Base-by-base conservation (phyloP, 2,888 invertebrate species). In the Drosophila colorata region DNA sequence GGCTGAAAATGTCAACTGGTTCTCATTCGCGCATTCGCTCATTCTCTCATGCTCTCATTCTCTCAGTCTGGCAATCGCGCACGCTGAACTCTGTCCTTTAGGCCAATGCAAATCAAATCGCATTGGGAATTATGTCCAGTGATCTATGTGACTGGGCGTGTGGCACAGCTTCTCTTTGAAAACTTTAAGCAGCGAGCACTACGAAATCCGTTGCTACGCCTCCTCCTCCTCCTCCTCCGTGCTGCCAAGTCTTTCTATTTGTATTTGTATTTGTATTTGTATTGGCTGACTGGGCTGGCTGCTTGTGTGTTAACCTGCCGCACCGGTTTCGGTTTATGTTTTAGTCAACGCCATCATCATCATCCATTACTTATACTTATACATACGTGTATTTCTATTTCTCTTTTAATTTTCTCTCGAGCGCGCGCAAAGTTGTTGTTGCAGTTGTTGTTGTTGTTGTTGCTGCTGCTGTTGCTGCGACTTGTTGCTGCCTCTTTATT, bases 321-420 rank as follows among this genome's bases (percentile, higher is more conserved):
- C 90, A 90, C 90, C 90, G 90, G 90, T 90, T 90, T 90, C 88
- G 88, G 91, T 87, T 88, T 82, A 88, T 83, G 88, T 87, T 83
- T 83, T 87, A 88, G 85, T 87, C 84, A 87, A 82, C 81, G 81
- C 84, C 84, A 81, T 70, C 68, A 64, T 64, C 77, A 66, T 76
- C 77, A 74, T 66, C 72, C 74, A 74, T 74, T 65, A 78, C 79
- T 58, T 73, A 75, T 82, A 69, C 74, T 71, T 20, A 53, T 51
- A 49, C 51, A 52, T 49, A 43, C 49, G 79, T 86, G 88, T 83
- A 69, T 86, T 86, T 88, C 85, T 86, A 87, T 86, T 88, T 87
- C 85, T 86, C 85, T 86, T 87, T 86, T 79, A 85, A 87, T 88
- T 80, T 87, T 88, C 87, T 88, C 84, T 87, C 78, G 43, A 53